Conservation (phyloP, 1,140 invertebrate genomes). For the Arctopsyche grandis region DNA sequence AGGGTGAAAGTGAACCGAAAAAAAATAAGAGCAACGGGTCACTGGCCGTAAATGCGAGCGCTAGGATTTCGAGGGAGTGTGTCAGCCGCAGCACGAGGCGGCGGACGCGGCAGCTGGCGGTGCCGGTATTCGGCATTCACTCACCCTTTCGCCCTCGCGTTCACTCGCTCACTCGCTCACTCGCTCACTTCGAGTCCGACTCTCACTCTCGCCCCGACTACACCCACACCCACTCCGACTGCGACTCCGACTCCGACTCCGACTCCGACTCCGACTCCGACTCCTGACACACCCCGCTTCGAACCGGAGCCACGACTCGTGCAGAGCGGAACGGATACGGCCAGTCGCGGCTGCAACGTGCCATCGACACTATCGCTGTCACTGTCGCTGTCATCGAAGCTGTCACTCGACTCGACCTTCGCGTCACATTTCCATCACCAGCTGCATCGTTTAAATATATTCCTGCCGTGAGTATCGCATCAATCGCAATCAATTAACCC, state of each 20-base stretch:
- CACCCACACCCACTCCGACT: too few species aligned
- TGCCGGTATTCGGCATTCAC: not conserved
- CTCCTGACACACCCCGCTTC: not conserved
- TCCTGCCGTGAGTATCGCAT: too few species aligned
- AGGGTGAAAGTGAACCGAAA: too few species aligned
- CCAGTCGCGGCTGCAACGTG: not conserved
- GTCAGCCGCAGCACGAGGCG: conserved; percentile 11
- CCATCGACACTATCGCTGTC: not conserved
- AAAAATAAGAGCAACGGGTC: not conserved
- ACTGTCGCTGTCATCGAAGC: not conserved
- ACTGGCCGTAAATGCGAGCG: not conserved
- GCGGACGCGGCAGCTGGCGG: not conserved
- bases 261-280: not conserved
- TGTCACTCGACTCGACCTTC: not conserved
- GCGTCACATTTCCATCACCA: not conserved
- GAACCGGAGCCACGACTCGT: not conserved
- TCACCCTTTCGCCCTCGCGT: not conserved
- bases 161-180: too few species aligned
- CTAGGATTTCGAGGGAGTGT: not conserved
- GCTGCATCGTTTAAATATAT: too few species aligned
- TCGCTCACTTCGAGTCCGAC: not conserved
- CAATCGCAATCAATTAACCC: too few species aligned
- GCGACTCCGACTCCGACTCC: not conserved
- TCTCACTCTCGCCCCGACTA: not conserved
- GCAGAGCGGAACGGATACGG: not conserved